Evolutionary conservation across 2,113 vertebrate species (phyloP).

Genomic region (Trematocara zebra): DNA sequence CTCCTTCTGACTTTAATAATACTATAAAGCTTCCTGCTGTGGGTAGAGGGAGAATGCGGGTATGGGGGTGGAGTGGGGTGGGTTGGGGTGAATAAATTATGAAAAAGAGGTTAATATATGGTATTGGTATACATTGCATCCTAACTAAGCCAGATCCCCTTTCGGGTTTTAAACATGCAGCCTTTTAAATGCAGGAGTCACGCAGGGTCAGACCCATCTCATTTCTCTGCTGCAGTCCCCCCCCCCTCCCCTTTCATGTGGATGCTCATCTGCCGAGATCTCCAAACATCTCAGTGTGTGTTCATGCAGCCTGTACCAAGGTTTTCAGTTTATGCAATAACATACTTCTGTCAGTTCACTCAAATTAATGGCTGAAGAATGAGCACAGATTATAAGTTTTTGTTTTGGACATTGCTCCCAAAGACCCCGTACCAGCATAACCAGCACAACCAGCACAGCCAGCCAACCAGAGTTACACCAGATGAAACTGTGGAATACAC

Average conservation of each 20-base stretch:
- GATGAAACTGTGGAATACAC: not conserved
- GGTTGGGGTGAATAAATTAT: slow-evolving; percentile 59
- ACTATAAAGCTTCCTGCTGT: slow-evolving; percentile 72
- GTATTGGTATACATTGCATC: slow-evolving; percentile 56
- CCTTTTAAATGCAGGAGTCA: slow-evolving; percentile 65
- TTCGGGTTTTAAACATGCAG: slow-evolving; percentile 60
- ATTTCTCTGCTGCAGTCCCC: slow-evolving; percentile 56
- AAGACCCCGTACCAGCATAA: fast-evolving
- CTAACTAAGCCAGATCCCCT: slow-evolving; percentile 58
- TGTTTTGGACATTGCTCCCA: not conserved
- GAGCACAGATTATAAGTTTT: not conserved
- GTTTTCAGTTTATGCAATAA: not conserved
- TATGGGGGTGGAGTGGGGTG: not conserved
- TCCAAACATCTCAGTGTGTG: slow-evolving; percentile 5
- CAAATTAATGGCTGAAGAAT: not conserved
- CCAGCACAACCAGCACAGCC: fast-evolving
- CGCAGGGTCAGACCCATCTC: slow-evolving; percentile 69
- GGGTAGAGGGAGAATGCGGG: slow-evolving; percentile 4
- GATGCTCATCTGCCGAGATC: slow-evolving; percentile 5
- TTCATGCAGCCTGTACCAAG: not conserved
- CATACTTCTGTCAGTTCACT: not conserved
- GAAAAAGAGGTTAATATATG: slow-evolving; percentile 71
- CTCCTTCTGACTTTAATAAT: slow-evolving; percentile 75
- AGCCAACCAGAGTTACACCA: not conserved
- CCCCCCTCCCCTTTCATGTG: slow-evolving; percentile 27